Evolutionary conservation across 2,888 invertebrate species (phyloP).

Genomic region (Oxycera nigricornis): DNA sequence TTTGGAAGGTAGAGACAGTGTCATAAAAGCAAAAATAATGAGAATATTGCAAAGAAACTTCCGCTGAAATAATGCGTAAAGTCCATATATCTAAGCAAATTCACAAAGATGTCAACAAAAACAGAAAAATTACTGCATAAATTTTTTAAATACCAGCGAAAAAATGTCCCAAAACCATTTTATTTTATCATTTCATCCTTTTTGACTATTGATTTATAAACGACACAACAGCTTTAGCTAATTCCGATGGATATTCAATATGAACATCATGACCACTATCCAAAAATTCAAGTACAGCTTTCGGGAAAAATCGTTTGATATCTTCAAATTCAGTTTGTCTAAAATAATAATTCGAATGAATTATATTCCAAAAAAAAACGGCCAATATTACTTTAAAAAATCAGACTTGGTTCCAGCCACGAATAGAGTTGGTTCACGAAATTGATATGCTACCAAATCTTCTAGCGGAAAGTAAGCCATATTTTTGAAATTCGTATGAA

Average conservation of each 20-base stretch:
- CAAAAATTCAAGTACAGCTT: slow-evolving; percentile 67
- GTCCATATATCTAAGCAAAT: too few species aligned
- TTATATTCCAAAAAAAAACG: neutral
- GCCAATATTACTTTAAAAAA: slow-evolving; percentile 72
- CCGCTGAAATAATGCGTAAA: too few species aligned
- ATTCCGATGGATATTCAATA: slow-evolving; percentile 73
- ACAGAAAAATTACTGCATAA: too few species aligned
- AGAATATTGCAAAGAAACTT: too few species aligned
- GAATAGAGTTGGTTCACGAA: slow-evolving; percentile 78
- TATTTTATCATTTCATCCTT: too few species aligned
- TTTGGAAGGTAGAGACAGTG: too few species aligned
- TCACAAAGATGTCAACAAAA: too few species aligned
- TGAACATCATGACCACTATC: slow-evolving; percentile 81
- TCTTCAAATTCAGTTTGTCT: slow-evolving; percentile 34
- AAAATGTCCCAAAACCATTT: too few species aligned
- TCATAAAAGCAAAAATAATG: too few species aligned
- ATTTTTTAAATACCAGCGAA: too few species aligned
- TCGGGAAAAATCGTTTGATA: slow-evolving; percentile 66
- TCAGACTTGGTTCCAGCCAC: slow-evolving; percentile 84
- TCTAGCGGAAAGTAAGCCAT: slow-evolving; percentile 70
- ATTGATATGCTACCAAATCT: slow-evolving; percentile 24
- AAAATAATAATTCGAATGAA: neutral
- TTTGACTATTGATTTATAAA: too few species aligned
- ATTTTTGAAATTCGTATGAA: slow-evolving; percentile 72
- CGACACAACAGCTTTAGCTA: slow-evolving; percentile 53